Base-by-base conservation (phyloP, 92 coral and sea anemone species). In the Porites evermanni region DNA sequence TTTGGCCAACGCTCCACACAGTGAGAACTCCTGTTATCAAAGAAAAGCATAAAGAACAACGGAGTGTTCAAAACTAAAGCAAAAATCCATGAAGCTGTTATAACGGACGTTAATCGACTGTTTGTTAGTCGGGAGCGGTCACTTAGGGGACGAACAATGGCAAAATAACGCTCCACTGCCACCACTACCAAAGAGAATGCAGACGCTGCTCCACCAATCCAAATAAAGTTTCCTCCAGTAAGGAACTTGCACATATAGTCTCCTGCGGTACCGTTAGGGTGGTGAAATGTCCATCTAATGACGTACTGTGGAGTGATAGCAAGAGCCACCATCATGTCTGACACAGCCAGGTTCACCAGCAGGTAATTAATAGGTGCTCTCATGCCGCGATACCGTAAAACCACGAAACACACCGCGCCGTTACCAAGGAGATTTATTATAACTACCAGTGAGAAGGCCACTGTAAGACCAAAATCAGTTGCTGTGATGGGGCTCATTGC, bases 301-400 rank as follows among this genome's bases (percentile, higher is more conserved):
- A 90, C 79, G 63, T 66, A 79, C 20, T 75, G 75, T 12, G 88
- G 87, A 13, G 79, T 16, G 68, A 69, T 64, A 1, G 54, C 72
- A 1, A 90, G 17, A 7, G 90, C 93, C 8, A 90, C 78, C 53
- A 65, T 74, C 61, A 90, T 77, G 56, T 90, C 93, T 61, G 93
- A 79, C 21, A 86, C 79, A 10, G 93, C 90, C 20, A 90, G 72
- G 79, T 90, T 90, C 10, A 90, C 77, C 2, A 86, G 87, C 21
- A 90, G 77, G 58, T 66, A 90, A 24, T 90, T 90, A 20, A 90
- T 19, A 24, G 93, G 90, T 0, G 88, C 87, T 53, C 84, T 32
- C 93, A 90, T 90, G 51, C 72, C 85, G 18, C 58, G 79, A 80
- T 80, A 79, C 14, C 85, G 74, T n/a, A 86, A 64, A 70, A 90